Evolutionary conservation across 2,888 invertebrate genomes (phyloP).

Genomic region (Ceraclea dissimilis): DNA sequence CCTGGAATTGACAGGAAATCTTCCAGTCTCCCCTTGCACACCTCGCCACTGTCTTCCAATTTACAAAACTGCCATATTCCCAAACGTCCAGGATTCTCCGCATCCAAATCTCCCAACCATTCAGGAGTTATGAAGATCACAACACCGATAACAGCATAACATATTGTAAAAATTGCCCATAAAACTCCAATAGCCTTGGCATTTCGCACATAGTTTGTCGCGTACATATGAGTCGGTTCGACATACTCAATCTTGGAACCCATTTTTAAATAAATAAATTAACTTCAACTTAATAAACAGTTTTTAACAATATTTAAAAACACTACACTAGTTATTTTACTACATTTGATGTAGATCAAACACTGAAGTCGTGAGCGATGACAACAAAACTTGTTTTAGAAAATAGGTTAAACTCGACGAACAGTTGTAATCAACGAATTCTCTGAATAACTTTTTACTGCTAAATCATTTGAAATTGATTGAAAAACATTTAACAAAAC

Average conservation of each 20-base stretch:
- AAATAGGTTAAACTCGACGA: too few relatives aligned
- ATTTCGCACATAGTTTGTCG: constrained; percentile 84
- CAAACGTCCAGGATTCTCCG: constrained; percentile 83
- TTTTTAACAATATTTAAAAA: neutral
- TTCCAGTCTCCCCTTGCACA: constrained; percentile 78
- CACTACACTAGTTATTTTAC: too few relatives aligned
- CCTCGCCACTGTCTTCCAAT: constrained; percentile 67
- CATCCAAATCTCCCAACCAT: constrained; percentile 80
- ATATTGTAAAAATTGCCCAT: constrained; percentile 97
- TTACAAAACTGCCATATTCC: constrained; percentile 89
- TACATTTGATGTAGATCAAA: too few relatives aligned
- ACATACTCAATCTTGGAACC: constrained; percentile 90
- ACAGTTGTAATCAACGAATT: too few relatives aligned
- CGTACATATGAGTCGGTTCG: constrained; percentile 83
- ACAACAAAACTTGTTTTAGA: too few relatives aligned
- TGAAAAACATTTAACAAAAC: too few relatives aligned
- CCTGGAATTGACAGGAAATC: constrained; percentile 76
- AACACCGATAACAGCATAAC: constrained; percentile 91
- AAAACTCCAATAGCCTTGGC: constrained; percentile 93
- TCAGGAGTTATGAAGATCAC: constrained; percentile 94
- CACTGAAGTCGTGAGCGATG: too few relatives aligned
- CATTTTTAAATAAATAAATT: constrained; percentile 43
- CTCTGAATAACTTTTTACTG: too few relatives aligned
- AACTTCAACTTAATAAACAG: constrained; percentile 5
- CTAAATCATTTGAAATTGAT: too few relatives aligned